These are phyloP conservation scores for Spilogale gracilis DNA, from an alignment of 2,113 vertebrate species.

Conservation along the genomic window DNA sequence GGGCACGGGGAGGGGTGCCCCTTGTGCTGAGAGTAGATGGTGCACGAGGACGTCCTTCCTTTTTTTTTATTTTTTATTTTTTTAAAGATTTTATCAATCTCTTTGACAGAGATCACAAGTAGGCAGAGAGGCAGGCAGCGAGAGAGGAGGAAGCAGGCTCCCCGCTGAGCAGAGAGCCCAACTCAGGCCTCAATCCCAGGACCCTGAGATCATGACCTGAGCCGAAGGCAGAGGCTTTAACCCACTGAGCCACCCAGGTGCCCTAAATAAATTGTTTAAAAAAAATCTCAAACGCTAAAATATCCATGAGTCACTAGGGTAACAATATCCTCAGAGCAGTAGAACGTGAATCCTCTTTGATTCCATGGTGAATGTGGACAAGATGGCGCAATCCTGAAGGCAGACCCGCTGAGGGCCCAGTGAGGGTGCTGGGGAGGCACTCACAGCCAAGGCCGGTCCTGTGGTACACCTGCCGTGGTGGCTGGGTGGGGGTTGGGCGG, in stretches of 20 bases:
- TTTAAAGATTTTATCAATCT: too few relatives aligned
- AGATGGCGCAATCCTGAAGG: background rate
- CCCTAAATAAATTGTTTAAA: too few relatives aligned
- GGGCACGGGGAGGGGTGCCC: background rate
- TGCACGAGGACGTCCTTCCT: background rate
- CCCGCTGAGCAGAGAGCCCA: background rate
- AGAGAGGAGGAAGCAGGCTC: background rate
- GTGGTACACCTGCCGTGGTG: accelerated
- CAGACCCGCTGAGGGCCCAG: too few relatives aligned
- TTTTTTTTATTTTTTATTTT: background rate
- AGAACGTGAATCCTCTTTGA: background rate
- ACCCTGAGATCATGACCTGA: background rate
- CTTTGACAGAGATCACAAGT: too few relatives aligned
- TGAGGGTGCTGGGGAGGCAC: background rate
- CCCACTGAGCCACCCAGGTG: background rate
- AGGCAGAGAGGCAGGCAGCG: too few relatives aligned
- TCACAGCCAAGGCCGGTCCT: background rate
- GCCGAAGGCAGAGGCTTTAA: background rate
- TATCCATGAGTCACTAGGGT: background rate
- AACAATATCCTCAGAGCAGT: background rate
- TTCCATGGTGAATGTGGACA: background rate
- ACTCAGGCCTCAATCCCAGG: background rate
- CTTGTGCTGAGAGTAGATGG: too few relatives aligned
- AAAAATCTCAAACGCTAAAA: background rate
- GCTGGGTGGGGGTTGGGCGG: background rate